Evolutionary conservation across 2,888 invertebrate genomes (phyloP).

Genomic region (Leucophenga montana): DNA sequence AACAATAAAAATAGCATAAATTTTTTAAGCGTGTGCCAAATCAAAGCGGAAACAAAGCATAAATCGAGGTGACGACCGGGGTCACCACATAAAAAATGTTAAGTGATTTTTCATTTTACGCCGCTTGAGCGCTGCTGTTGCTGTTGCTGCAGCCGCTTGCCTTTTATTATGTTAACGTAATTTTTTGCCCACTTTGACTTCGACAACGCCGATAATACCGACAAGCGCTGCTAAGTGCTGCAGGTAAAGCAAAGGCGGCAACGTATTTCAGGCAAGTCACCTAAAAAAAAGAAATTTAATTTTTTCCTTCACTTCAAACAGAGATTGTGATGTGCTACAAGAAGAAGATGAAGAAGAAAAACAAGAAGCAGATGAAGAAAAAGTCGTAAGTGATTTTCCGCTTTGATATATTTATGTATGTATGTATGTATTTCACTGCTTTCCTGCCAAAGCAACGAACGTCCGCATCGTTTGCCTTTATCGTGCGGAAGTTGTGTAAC

Average conservation of each 20-base stretch:
- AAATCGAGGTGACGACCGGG: constrained; percentile 16
- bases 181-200: constrained; percentile 36
- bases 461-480: constrained; percentile 59
- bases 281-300: background rate
- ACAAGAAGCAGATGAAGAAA: background rate
- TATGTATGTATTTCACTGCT: background rate
- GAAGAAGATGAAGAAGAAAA: no score
- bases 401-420: constrained; percentile 9
- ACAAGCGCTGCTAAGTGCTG: background rate
- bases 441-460: background rate
- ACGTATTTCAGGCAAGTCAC: background rate
- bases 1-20: constrained; percentile 50
- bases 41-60: constrained; percentile 21
- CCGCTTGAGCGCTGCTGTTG: no score
- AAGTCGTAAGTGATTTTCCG: constrained; percentile 5
- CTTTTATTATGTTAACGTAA: constrained; percentile 53
- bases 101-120: constrained; percentile 68
- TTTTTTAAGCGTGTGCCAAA: constrained; percentile 46
- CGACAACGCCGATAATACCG: no score
- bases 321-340: no score
- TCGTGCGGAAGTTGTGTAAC: constrained; percentile 65
- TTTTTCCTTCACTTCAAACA: no score
- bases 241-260: background rate
- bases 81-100: constrained; percentile 53
- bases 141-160: no score